Percentiles rank a stretch among this genome's conserved stretches.
Conservation (phyloP, 2,797 vertebrate genomes). For the Acrossocheilus fasciatus region DNA sequence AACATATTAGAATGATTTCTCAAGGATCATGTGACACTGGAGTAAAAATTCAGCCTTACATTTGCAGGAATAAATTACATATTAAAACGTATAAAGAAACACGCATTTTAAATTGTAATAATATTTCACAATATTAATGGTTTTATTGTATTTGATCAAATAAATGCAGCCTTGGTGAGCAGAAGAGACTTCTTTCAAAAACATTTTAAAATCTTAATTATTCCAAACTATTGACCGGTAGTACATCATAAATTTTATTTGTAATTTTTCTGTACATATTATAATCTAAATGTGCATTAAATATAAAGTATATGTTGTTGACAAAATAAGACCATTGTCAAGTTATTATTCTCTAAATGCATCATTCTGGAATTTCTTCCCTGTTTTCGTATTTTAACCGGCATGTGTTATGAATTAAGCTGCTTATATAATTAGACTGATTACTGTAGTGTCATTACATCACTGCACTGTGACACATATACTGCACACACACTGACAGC, state of each 20-base stretch:
- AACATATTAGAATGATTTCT: no score
- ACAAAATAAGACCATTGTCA: not conserved
- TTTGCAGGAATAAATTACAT: no score
- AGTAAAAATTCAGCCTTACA: no score
- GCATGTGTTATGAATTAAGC: no score
- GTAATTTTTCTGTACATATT: not conserved
- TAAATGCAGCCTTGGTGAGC: not conserved
- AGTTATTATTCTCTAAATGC: not conserved
- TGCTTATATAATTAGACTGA: not conserved
- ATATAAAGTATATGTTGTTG: not conserved
- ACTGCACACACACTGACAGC: constrained; percentile 3
- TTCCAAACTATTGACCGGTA: no score
- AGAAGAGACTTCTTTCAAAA: not conserved
- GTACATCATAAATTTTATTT: not conserved
- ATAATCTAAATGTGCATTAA: not conserved
- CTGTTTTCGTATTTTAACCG: not conserved
- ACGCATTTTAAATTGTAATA: no score
- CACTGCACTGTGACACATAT: not conserved
- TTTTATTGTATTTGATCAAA: not conserved
- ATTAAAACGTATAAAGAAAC: no score
- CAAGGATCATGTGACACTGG: no score
- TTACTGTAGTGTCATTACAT: constrained; percentile 1
- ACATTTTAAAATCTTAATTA: not conserved
- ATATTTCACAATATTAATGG: no score
- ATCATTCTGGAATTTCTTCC: not conserved